Evolutionary conservation across 2,888 invertebrate genomes (phyloP).

Genomic region (Furcula furcula): DNA sequence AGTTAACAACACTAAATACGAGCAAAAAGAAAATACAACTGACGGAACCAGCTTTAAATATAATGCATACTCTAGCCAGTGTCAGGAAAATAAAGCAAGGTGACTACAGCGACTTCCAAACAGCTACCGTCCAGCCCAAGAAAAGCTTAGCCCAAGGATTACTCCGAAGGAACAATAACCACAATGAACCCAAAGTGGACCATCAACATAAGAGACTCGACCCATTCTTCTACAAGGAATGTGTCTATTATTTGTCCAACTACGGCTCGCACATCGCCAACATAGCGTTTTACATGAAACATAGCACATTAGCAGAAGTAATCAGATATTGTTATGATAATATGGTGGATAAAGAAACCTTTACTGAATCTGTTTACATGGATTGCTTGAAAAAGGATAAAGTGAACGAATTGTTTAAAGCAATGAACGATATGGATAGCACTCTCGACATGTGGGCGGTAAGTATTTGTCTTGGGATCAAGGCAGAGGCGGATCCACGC

Average conservation of each 20-base stretch:
- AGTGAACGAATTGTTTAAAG: constrained; percentile 81
- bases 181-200: constrained; percentile 57
- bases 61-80: constrained; percentile 82
- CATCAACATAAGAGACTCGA: constrained; percentile 65
- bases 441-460: constrained; percentile 87
- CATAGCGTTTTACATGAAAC: constrained; percentile 88
- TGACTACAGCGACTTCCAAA: constrained; percentile 78
- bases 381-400: constrained; percentile 85
- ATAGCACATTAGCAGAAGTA: constrained; percentile 86
- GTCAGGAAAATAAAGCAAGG: constrained; percentile 80
- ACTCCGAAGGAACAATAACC: constrained; percentile 56
- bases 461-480: constrained; percentile 32
- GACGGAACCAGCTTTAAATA: constrained; percentile 82
- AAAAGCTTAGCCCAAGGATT: constrained; percentile 73
- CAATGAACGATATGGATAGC: constrained; percentile 84
- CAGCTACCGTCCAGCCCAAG: constrained; percentile 56
- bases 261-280: constrained; percentile 90
- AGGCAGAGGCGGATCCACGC: no score
- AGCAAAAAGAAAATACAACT: constrained; percentile 73
- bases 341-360: constrained; percentile 85
- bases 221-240: constrained; percentile 87
- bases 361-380: constrained; percentile 87
- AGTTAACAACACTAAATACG: constrained; percentile 62
- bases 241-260: constrained; percentile 89
- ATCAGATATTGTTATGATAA: constrained; percentile 86